phyloP scores from a whole-genome alignment of 1,140 invertebrate genomes.

The Drosophila quadrilineata region DNA sequence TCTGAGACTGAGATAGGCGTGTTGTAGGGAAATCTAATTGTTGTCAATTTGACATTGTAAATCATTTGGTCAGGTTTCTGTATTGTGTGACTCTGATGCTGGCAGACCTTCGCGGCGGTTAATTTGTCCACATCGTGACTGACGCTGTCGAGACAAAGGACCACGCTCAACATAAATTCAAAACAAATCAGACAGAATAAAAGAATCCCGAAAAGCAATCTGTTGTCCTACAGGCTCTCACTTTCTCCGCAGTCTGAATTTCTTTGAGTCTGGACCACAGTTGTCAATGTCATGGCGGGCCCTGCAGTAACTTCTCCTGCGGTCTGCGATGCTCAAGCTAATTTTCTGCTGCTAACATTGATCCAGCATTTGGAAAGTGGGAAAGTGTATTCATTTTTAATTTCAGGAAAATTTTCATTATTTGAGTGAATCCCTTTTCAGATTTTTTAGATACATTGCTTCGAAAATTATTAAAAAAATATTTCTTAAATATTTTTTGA shows the following conservation, averaged over 20 bases:
- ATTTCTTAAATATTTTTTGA: too few relatives aligned
- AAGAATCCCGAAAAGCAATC: neutral
- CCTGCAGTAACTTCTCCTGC: neutral
- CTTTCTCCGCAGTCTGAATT: neutral
- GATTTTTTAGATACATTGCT: too few relatives aligned
- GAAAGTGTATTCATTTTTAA: constrained; percentile 44
- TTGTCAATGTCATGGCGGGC: constrained; percentile 45
- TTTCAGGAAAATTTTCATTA: too few relatives aligned
- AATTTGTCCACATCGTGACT: constrained; percentile 21
- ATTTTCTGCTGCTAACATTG: constrained; percentile 36
- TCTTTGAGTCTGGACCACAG: constrained; percentile 15
- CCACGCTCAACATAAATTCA: neutral
- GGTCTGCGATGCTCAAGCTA: neutral
- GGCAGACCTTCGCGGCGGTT: constrained; percentile 7
- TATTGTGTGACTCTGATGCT: constrained; percentile 9
- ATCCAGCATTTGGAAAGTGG: constrained; percentile 5
- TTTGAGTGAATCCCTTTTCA: too few relatives aligned
- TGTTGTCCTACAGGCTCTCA: neutral
- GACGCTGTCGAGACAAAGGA: constrained; percentile 8
- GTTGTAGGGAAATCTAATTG: constrained; percentile 55
- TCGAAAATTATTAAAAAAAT: too few relatives aligned
- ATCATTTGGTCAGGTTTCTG: constrained; percentile 34
- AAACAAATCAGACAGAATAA: too few relatives aligned
- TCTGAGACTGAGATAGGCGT: neutral
- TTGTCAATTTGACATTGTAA: constrained; percentile 57